Conservation (phyloP, 1,140 invertebrate genomes). For the Drosophila simulans region DNA sequence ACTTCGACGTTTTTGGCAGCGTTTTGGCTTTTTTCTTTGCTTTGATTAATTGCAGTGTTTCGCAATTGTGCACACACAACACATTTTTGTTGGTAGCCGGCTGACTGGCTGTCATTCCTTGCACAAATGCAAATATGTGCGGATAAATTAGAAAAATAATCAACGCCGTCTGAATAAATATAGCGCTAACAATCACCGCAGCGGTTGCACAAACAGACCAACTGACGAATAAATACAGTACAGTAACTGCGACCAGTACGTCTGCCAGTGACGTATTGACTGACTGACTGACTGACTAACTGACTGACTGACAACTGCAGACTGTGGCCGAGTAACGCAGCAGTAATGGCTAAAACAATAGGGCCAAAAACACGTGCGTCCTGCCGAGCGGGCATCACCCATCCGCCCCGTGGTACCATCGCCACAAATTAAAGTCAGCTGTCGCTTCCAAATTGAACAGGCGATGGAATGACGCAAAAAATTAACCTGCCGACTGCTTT, state of each 20-base stretch:
- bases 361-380: constrained; percentile 26
- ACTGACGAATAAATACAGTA: background rate
- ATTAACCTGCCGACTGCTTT: constrained; percentile 16
- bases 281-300: background rate
- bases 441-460: constrained; percentile 24
- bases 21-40: constrained; percentile 2
- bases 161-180: constrained; percentile 54
- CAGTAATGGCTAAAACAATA: background rate
- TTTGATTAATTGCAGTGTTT: constrained; percentile 45
- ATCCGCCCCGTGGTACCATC: constrained; percentile 21
- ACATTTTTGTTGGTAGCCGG: background rate
- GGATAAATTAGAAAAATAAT: constrained; percentile 54
- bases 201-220: constrained; percentile 40
- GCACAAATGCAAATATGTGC: constrained; percentile 61
- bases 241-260: constrained; percentile 13
- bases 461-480: constrained; percentile 19
- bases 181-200: constrained; percentile 55
- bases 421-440: constrained; percentile 35
- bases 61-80: constrained; percentile 1
- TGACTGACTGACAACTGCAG: constrained; percentile 32
- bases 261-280: constrained; percentile 44
- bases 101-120: constrained; percentile 20
- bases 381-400: constrained; percentile 2
- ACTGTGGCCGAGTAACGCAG: background rate
- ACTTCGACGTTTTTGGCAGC: constrained; percentile 31